These are phyloP conservation scores for Halichoeres trimaculatus DNA, from an alignment of 2,113 vertebrate species.

Conservation along the genomic window DNA sequence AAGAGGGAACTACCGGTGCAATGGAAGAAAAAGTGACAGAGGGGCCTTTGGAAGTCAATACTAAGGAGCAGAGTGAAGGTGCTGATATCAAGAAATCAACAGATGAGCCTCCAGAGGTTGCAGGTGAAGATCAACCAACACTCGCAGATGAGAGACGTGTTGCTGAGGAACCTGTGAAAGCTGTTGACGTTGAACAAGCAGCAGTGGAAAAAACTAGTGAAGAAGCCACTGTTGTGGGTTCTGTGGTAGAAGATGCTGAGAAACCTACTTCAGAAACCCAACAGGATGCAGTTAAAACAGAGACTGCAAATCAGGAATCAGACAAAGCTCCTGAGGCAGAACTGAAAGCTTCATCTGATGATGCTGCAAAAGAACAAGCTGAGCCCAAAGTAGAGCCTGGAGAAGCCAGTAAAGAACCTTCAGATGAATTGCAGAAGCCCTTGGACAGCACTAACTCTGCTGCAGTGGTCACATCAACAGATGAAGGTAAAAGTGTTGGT, in stretches of 20 bases:
- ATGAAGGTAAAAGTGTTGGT: conserved; percentile 21
- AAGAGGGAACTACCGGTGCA: background rate
- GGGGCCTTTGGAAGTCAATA: background rate
- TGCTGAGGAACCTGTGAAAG: conserved; percentile 1
- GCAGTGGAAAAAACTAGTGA: conserved; percentile 16
- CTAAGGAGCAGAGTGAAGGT: conserved; percentile 1
- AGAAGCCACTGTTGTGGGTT: conserved; percentile 23
- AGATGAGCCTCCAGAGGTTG: conserved; percentile 2
- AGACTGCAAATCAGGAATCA: conserved; percentile 33
- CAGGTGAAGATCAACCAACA: conserved; percentile 5
- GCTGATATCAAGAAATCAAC: conserved; percentile 10
- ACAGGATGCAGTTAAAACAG: conserved; percentile 1
- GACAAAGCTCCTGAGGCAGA: conserved; percentile 33
- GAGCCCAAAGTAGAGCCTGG: conserved; percentile 25
- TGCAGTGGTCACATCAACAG: conserved; percentile 6
- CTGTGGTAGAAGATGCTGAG: conserved; percentile 22
- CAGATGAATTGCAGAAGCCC: conserved; percentile 27
- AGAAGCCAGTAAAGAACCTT: conserved; percentile 22
- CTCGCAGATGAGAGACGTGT: conserved; percentile 1
- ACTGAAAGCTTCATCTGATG: conserved; percentile 3
- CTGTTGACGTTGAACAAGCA: conserved; percentile 1
- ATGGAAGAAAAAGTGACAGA: conserved; percentile 4
- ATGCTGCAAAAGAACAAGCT: background rate
- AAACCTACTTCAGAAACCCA: conserved; percentile 13
- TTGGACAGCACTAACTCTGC: conserved; percentile 17